Evolutionary conservation across 2,797 vertebrate genomes (phyloP), one percentile per base, ranked within the genome.

Genomic region (Notolepis coatsorum): DNA sequence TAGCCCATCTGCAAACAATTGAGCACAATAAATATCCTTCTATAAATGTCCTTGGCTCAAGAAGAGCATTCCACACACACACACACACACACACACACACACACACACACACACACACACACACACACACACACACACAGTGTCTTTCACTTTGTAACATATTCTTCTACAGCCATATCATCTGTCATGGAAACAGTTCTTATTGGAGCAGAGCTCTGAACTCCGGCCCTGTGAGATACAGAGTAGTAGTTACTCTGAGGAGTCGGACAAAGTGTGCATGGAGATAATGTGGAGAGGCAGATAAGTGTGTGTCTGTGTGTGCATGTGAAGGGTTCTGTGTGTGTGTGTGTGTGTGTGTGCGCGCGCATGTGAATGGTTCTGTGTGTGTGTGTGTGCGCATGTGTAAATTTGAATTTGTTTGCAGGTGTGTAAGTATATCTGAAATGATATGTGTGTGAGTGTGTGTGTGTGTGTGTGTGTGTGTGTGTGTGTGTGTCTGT

Each of bases 201-300:
- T n/a, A 31, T n/a, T 1, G 0, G 13, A 23, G 30, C 31, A 10
- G 25, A n/a, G 15, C 9, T 17, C 27, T 20, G 23, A 7, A n/a
- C 35, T 28, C n/a, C 17, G 52, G 20, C 35, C 12, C 9, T 1
- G 35, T n/a, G 33, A 39, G 21, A 39, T 24, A 38, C 12, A 4
- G 15, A 4, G 3, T 45, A 46, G 42, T n/a, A n/a, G 43, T 23
- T 24, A 46, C 18, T 17, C 57, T 27, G 7, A 38, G 24, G 33
- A 60, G n/a, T 33, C 20, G 25, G 23, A 43, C 52, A 55, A 46
- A 46, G 18, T 21, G 23, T 17, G 52, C 13, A 37, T 20, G 37
- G 35, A 28, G 31, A 41, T 28, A 55, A 55, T 25, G 8, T 23
- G 7, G n/a, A 27, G 18, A 35, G 31, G 9, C 10, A n/a, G 31